These are phyloP conservation scores for Protophormia terraenovae DNA, from an alignment of 2,888 invertebrate genomes.

Conservation along the genomic window DNA sequence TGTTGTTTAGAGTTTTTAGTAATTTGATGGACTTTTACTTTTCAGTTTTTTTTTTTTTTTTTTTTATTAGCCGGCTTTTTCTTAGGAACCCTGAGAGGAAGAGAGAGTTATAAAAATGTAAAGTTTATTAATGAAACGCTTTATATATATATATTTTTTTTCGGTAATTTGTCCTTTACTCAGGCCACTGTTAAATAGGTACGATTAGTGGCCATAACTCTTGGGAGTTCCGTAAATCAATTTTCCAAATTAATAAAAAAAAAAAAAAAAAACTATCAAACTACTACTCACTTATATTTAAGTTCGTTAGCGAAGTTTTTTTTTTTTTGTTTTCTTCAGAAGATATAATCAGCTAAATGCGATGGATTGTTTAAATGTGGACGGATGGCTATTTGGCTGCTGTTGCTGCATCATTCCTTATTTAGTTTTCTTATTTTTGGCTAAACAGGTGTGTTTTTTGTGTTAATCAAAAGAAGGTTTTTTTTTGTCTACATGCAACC, in stretches of 20 bases:
- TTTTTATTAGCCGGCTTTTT: neutral
- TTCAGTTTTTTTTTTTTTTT: conserved; percentile 55
- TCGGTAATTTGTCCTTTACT: conserved; percentile 51
- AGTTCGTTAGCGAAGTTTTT: neutral
- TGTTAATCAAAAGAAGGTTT: conserved; percentile 21
- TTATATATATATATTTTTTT: conserved; percentile 9
- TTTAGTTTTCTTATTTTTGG: conserved; percentile 24
- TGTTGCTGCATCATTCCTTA: conserved; percentile 53
- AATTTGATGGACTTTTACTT: neutral
- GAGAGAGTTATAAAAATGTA: neutral
- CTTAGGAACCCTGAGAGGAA: neutral
- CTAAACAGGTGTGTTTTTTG: conserved; percentile 57
- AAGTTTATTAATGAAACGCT: conserved; percentile 42
- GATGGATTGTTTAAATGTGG: conserved; percentile 30
- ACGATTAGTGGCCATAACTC: conserved; percentile 34
- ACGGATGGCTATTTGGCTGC: neutral
- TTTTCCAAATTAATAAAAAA: too few species aligned
- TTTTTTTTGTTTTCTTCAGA: neutral
- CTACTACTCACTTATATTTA: neutral
- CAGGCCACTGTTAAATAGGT: conserved; percentile 14
- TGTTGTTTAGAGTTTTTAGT: neutral
- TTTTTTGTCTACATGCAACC: conserved; percentile 40
- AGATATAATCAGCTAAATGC: conserved; percentile 43
- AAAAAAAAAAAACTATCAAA: conserved; percentile 7
- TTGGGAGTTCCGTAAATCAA: conserved; percentile 58